phyloP scores from a whole-genome alignment of 2,888 invertebrate genomes.

The Parelbella ahira region DNA sequence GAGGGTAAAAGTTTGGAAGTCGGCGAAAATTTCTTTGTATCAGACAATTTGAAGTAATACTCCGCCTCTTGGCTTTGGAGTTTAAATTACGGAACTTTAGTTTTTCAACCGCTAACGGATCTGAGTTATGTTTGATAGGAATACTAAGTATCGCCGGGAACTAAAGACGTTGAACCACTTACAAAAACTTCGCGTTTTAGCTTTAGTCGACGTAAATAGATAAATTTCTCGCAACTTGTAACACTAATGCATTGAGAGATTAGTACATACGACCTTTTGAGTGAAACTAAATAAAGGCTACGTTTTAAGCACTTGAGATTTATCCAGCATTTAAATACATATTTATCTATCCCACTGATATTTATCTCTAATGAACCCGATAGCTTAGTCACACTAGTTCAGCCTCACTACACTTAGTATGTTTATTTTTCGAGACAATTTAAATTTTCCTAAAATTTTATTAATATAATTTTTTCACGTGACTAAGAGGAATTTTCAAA shows the following conservation, averaged over 20 bases:
- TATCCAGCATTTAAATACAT: no score
- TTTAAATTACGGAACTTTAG: conserved; percentile 3
- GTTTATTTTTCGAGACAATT: no score
- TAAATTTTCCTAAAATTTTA: no score
- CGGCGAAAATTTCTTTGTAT: conserved; percentile 8
- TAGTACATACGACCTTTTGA: conserved; percentile 17
- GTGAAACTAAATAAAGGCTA: no score
- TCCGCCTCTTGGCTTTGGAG: background rate
- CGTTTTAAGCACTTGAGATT: no score
- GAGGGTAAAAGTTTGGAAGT: conserved; percentile 11
- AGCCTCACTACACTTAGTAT: no score
- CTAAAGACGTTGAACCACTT: background rate
- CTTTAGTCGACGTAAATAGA: conserved; percentile 7
- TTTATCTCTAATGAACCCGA: no score
- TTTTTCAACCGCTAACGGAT: background rate
- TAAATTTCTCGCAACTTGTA: conserved; percentile 19
- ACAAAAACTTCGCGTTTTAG: conserved; percentile 8
- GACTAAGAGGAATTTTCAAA: no score
- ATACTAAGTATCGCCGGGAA: conserved; percentile 5
- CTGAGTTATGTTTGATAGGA: conserved; percentile 4
- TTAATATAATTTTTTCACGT: no score
- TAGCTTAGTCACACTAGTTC: no score
- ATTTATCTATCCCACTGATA: no score
- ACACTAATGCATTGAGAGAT: conserved; percentile 20
- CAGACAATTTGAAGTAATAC: conserved; percentile 15